Percentiles rank a stretch among this genome's conserved stretches.
Evolutionary conservation across 2,888 invertebrate genomes (phyloP).

Genomic region (Dynastes grantii): DNA sequence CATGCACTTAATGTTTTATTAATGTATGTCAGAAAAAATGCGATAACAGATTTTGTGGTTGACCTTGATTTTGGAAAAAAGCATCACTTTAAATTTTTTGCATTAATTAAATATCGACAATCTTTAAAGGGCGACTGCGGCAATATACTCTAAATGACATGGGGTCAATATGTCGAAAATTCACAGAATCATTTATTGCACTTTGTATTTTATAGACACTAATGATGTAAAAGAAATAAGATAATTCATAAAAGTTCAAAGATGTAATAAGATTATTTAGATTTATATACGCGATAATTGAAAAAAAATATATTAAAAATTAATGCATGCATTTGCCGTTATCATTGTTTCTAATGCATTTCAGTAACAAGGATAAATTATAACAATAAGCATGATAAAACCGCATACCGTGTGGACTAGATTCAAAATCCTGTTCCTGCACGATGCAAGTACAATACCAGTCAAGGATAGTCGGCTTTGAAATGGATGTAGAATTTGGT

Average conservation of each 20-base stretch:
- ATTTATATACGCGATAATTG: constrained; percentile 58
- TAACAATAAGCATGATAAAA: constrained; percentile 55
- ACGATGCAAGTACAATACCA: constrained; percentile 53
- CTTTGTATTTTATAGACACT: constrained; percentile 20
- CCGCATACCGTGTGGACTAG: constrained; percentile 59
- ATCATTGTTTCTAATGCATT: constrained; percentile 61
- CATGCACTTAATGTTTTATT: no score
- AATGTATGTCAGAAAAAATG: no score
- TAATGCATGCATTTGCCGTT: constrained; percentile 60
- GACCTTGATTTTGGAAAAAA: no score
- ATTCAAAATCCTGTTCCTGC: constrained; percentile 62
- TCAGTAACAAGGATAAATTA: constrained; percentile 61
- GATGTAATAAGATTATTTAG: constrained; percentile 60
- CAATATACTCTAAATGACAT: background rate
- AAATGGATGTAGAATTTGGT: constrained; percentile 22
- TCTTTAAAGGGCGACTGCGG: background rate
- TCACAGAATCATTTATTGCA: background rate
- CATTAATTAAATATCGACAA: no score
- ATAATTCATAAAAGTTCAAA: constrained; percentile 63
- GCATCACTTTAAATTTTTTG: no score
- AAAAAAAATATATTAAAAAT: constrained; percentile 58
- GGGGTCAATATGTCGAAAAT: constrained; percentile 8
- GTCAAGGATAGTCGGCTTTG: constrained; percentile 57
- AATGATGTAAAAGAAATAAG: constrained; percentile 53
- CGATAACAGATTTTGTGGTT: no score